Conservation (phyloP, 92 coral and sea anemone species). For the Phenganax stokvisi region DNA sequence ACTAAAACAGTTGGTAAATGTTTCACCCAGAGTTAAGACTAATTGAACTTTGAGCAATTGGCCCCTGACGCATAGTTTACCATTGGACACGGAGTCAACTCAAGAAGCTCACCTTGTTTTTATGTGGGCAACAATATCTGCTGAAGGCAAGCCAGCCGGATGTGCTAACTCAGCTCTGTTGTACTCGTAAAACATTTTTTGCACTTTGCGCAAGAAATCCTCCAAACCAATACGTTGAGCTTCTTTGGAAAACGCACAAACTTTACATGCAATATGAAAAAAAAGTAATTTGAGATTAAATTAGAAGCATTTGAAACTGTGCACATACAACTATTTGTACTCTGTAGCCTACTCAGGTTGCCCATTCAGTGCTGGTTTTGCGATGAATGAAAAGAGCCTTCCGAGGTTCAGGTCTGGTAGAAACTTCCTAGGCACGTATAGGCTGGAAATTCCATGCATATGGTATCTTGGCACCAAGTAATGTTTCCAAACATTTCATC, state of each 20-base stretch:
- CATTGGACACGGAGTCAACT: background rate
- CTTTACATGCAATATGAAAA: background rate
- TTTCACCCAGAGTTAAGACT: too few species aligned
- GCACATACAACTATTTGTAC: background rate
- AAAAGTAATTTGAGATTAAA: constrained; percentile 3
- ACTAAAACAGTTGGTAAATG: too few species aligned
- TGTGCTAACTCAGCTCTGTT: constrained; percentile 42
- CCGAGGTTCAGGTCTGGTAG: too few species aligned
- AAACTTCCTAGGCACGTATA: too few species aligned
- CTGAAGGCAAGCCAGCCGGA: constrained; percentile 60
- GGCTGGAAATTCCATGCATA: too few species aligned
- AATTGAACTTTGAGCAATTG: too few species aligned
- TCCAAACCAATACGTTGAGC: constrained; percentile 68
- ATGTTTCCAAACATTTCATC: too few species aligned
- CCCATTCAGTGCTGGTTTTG: too few species aligned
- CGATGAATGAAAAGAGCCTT: too few species aligned
- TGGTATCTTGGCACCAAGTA: too few species aligned
- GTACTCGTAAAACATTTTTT: constrained; percentile 46
- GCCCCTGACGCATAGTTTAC: too few species aligned
- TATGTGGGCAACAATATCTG: background rate
- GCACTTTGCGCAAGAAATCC: constrained; percentile 55
- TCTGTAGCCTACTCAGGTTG: too few species aligned
- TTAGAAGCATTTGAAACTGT: background rate
- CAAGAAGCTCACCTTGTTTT: background rate
- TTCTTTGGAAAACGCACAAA: constrained; percentile 64